Evolutionary conservation across 2,113 vertebrate species (phyloP).

Genomic region (Alouatta palliata): DNA sequence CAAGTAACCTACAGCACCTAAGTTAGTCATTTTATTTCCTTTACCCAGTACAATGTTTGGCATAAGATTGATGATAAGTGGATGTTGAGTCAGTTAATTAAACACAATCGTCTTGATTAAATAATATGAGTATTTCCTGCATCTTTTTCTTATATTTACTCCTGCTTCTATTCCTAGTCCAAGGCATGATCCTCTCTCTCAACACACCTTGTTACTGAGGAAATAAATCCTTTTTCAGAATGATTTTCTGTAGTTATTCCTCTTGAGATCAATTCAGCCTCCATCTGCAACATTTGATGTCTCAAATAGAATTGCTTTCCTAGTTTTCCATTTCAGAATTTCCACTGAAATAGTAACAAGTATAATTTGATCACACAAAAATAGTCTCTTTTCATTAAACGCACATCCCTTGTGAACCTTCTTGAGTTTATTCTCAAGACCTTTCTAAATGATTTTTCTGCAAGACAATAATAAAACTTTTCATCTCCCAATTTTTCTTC

Average conservation of each 20-base stretch:
- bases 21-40: neutral
- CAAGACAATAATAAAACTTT: constrained; percentile 1
- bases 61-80: neutral
- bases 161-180: neutral
- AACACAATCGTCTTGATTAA: neutral
- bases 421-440: constrained; percentile 1
- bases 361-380: constrained; percentile 16
- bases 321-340: constrained; percentile 4
- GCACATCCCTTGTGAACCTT: neutral
- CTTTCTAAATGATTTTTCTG: neutral
- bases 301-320: neutral
- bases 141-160: neutral
- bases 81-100: neutral
- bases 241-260: neutral
- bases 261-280: constrained; percentile 4
- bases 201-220: neutral
- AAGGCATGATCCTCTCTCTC: neutral
- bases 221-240: constrained; percentile 22
- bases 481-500: neutral
- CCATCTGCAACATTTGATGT: neutral
- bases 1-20: neutral
- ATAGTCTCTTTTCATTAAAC: neutral
- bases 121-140: neutral
- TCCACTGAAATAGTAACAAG: constrained; percentile 28
- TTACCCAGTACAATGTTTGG: neutral